Conservation (phyloP, 2,888 invertebrate species). For the Agrochola circellaris region DNA sequence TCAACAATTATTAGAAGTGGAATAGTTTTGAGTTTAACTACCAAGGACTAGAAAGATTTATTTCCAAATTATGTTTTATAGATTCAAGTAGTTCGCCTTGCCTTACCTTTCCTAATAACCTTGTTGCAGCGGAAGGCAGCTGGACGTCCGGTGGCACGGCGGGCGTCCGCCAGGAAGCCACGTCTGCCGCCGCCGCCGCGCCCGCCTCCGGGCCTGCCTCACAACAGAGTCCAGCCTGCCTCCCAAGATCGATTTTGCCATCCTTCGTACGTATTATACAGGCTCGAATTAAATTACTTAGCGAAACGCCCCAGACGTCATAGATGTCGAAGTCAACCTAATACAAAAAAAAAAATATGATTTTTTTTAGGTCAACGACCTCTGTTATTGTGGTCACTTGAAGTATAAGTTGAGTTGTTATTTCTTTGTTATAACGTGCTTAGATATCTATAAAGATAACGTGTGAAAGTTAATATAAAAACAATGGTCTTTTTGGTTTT, state of each 20-base stretch:
- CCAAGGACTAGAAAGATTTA: neutral
- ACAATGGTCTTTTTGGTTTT: no score
- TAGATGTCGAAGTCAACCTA: no score
- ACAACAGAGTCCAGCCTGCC: constrained; percentile 92
- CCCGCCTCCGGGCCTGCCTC: constrained; percentile 88
- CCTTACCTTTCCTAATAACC: constrained; percentile 50
- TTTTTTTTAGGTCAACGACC: no score
- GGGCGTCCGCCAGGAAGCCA: constrained; percentile 90
- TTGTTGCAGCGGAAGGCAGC: constrained; percentile 94
- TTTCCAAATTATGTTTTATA: constrained; percentile 2
- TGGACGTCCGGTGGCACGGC: constrained; percentile 96
- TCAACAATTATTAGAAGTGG: neutral
- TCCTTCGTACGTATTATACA: constrained; percentile 92
- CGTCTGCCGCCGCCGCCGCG: constrained; percentile 87
- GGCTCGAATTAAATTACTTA: neutral
- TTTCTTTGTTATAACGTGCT: neutral
- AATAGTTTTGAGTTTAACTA: neutral
- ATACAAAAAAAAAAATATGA: no score
- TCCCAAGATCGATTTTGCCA: constrained; percentile 92
- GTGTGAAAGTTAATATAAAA: neutral
- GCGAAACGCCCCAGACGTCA: neutral
- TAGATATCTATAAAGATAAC: neutral
- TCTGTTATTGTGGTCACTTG: neutral
- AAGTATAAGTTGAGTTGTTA: neutral
- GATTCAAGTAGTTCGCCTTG: constrained; percentile 17